Base-by-base conservation (phyloP, 2,113 vertebrate genomes). In the Pteronura brasiliensis region DNA sequence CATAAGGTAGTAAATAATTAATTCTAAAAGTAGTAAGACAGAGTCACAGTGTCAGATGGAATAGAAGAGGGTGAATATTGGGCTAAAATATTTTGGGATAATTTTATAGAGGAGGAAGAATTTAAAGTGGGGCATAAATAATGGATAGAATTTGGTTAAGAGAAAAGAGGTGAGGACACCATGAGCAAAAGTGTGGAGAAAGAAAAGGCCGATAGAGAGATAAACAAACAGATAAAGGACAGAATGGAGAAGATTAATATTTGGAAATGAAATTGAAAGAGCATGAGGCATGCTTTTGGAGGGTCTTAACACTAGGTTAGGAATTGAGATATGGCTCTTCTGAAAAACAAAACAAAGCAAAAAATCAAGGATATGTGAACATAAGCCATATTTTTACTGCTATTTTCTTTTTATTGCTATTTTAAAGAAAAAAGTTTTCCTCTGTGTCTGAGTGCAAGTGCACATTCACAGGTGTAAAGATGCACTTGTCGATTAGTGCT, bases 21-120 rank as follows among this genome's bases (percentile, higher is more conserved):
- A 93, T 86, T 96, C 49, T 82, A 85, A 96, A 96, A 80, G 93
- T 69, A 92, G 52, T 74, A 95, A 31, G 25, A 59, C 6, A 36
- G n/a, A 81, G 42, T 80, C 52, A 84, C 71, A 55, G 1, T 76
- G 15, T 49, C 82, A 74, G 61, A 76, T 89, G 31, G 17, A 91
- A 80, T 7, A 79, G 39, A 39, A 52, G 23, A 91, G 17, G 5
- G 11, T 67, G 23, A 88, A 74, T 91, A 95, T 44, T 93, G 39
- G 27, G 25, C 55, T 95, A 80, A 88, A 85, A 55, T 42, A 77
- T 42, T 93, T 95, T 88, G 82, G 61, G 29, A 67, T 27, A 23
- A 87, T 91, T 91, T 93, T 87, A 34, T 57, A 88, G 25, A 83
- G 27, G 27, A 89, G 36, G 27, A 44, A 79, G n/a, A 74, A 80